A percentile compares a stretch with the other conserved stretches of the same genome.
Evolutionary conservation across 2,888 invertebrate species (phyloP).

Genomic region (Ochropleura plecta): DNA sequence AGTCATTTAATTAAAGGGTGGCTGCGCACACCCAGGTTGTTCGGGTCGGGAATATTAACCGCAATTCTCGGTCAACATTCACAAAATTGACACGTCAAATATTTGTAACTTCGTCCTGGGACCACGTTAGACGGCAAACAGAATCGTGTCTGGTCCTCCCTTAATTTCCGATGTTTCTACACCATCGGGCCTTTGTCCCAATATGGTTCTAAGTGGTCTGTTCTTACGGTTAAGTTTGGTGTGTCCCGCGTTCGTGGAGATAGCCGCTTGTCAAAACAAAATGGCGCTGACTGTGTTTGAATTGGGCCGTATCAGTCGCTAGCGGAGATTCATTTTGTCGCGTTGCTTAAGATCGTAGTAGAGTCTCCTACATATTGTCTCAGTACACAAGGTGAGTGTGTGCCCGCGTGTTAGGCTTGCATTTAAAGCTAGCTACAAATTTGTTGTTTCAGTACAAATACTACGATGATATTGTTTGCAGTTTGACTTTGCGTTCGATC

Average conservation of each 20-base stretch:
- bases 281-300: constrained; percentile 90
- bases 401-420: constrained; percentile 88
- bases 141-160: constrained; percentile 90
- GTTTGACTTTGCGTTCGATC: constrained; percentile 88
- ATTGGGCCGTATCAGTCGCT: constrained; percentile 90
- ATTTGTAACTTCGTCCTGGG: constrained; percentile 91
- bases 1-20: constrained; percentile 89
- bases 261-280: constrained; percentile 90
- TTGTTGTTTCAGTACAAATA: constrained; percentile 90
- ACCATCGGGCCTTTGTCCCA: constrained; percentile 68
- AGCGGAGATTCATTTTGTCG: constrained; percentile 90
- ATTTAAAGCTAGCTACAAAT: constrained; percentile 90
- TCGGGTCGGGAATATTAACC: constrained; percentile 90
- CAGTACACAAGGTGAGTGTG: constrained; percentile 89
- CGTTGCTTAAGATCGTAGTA: constrained; percentile 90
- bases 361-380: constrained; percentile 89
- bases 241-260: constrained; percentile 71
- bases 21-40: constrained; percentile 83
- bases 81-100: constrained; percentile 91
- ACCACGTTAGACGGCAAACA: constrained; percentile 90
- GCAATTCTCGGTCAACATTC: constrained; percentile 91
- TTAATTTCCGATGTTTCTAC: constrained; percentile 90
- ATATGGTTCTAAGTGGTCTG: constrained; percentile 73
- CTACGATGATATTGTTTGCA: constrained; percentile 90
- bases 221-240: constrained; percentile 77